A percentile compares a stretch with the other conserved stretches of the same genome.
phyloP scores from a whole-genome alignment of 2,113 vertebrate genomes.

The Burhinus oedicnemus region DNA sequence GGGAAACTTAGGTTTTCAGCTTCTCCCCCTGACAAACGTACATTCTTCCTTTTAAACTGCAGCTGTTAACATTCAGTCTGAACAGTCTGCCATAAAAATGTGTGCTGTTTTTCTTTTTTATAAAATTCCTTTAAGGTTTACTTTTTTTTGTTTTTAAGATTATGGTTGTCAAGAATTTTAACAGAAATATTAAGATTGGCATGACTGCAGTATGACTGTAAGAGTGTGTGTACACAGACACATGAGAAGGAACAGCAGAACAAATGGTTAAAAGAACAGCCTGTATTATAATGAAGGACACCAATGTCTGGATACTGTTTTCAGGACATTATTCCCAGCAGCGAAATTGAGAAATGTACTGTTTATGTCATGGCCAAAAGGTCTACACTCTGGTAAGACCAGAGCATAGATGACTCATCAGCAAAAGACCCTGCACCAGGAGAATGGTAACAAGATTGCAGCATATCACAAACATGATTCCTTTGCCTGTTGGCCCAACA shows the following conservation, averaged over 20 bases:
- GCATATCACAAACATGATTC: rapidly evolving
- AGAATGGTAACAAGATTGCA: not conserved
- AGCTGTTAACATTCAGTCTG: not conserved
- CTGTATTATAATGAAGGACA: not conserved
- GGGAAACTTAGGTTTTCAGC: not conserved
- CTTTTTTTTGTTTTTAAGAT: not conserved
- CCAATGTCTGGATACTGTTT: not conserved
- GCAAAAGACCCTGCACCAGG: not conserved
- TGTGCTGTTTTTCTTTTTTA: not conserved
- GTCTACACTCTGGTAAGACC: not conserved
- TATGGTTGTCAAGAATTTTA: not conserved
- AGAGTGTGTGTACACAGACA: not conserved
- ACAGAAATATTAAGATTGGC: not conserved
- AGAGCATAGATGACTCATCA: not conserved
- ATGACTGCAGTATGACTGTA: not conserved
- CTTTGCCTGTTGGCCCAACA: not conserved
- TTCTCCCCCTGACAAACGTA: not conserved
- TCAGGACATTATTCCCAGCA: constrained; percentile 41
- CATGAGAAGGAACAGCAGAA: not conserved
- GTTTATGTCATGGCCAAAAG: not conserved
- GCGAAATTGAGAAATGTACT: constrained; percentile 3
- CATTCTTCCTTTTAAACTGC: not conserved
- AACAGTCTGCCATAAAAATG: not conserved
- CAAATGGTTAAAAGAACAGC: not conserved
- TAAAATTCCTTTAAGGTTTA: not conserved